Base-by-base conservation (phyloP, 2,797 vertebrate species). In the Sebastes cheni region DNA sequence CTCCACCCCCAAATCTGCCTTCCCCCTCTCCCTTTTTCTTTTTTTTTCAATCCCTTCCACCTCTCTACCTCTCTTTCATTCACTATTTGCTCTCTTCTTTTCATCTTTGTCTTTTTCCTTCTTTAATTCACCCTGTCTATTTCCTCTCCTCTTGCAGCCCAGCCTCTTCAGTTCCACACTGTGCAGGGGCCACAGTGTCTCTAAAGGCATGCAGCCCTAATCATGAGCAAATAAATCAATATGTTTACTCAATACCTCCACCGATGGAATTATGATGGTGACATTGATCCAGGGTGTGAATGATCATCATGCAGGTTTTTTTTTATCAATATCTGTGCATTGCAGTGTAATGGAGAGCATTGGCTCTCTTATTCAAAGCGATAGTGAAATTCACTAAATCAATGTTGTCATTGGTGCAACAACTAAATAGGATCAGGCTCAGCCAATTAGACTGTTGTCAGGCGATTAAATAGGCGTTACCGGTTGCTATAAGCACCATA, bases 1-100 rank as follows among this genome's bases (percentile, higher is more conserved):
- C 92, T 91, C 90, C 91, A 65, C 90, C 91, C 89, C 80, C 89
- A 82, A 79, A 66, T 34, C 56, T 25, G 58, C 70, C 76, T n/a
- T 13, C 72, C 82, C 30, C 46, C 46, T 8, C 58, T 16, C n/a
- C 46, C 27, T 10, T 18, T 10, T 10, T 42, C 39, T 42, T 42
- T 55, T 3, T 18, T 18, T 8, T 52, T 32, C 65, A 22, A 4
- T 25, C 56, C 27, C 32, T 55, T 62, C 79, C 50, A 32, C 60
- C 46, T 69, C 79, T 66, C 81, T 36, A 2, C 23, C 12, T 39
- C 36, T 59, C 8, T 59, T 75, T 79, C 81, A 76, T 67, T 81
- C 77, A 82, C 65, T 23, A 69, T 59, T 59, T 27, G 23, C 69
- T 69, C 14, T 75, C 59, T 11, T n/a, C 10, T 61, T 12, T 6